A percentile compares a stretch with the other conserved stretches of the same genome.
Evolutionary conservation across 1,140 invertebrate species (phyloP).

Genomic region (Adelges cooleyi): DNA sequence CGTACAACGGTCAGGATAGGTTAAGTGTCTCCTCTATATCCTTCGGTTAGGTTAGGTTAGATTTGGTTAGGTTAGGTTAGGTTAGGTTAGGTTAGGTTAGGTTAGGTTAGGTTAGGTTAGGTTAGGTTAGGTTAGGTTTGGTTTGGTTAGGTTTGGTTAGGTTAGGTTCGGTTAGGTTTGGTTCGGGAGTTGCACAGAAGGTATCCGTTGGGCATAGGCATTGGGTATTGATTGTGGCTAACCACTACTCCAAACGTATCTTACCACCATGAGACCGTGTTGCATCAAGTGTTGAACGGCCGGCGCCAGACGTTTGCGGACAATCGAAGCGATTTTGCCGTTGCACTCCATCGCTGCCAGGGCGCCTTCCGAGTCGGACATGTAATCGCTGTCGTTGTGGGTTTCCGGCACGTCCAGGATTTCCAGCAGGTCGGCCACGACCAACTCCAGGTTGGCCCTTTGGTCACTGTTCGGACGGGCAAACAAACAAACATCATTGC

Average conservation of each 20-base stretch:
- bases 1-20: no score
- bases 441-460: conserved; percentile 81
- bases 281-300: conserved; percentile 84
- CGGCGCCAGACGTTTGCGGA: conserved; percentile 80
- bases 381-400: conserved; percentile 45
- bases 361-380: conserved; percentile 51
- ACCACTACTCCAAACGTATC: not conserved
- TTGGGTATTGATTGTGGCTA: not conserved
- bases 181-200: no score
- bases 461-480: no score
- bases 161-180: no score
- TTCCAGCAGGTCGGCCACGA: conserved; percentile 66
- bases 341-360: conserved; percentile 44
- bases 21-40: no score
- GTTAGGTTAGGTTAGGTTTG: no score
- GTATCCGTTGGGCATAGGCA: not conserved
- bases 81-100: no score
- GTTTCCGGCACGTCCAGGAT: conserved; percentile 46
- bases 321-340: conserved; percentile 68
- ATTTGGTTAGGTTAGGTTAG: no score
- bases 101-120: no score
- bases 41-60: no score
- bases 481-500: conserved; percentile 33
- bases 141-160: no score
- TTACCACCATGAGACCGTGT: conserved; percentile 64